Conservation (phyloP, 2,888 invertebrate species). For the Empis livida region DNA sequence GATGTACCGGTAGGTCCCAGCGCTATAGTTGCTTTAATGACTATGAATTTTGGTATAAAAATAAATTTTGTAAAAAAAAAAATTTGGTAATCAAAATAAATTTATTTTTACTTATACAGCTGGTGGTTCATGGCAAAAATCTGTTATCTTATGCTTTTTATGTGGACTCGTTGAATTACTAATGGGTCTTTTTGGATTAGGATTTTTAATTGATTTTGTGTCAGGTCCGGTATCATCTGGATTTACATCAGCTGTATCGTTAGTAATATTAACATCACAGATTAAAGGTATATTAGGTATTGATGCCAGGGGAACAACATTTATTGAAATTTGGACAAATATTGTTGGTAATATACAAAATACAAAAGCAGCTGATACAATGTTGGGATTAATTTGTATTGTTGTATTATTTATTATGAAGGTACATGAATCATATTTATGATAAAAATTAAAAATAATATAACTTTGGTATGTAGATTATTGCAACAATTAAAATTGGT, state of each 20-base stretch:
- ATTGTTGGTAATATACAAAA: conserved; percentile 52
- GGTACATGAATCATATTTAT: conserved; percentile 36
- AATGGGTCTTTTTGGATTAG: conserved; percentile 73
- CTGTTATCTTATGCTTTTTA: conserved; percentile 61
- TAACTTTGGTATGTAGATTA: conserved; percentile 36
- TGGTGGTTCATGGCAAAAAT: conserved; percentile 43
- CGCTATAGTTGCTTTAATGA: conserved; percentile 78
- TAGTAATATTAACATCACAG: conserved; percentile 82
- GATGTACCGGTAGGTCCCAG: conserved; percentile 89
- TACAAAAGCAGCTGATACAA: conserved; percentile 57
- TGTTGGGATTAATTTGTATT: conserved; percentile 64
- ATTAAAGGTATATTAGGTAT: conserved; percentile 71
- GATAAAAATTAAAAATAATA: background rate
- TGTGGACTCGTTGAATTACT: conserved; percentile 60
- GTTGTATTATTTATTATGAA: conserved; percentile 60
- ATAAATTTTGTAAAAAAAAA: too few species aligned
- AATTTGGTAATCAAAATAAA: too few species aligned
- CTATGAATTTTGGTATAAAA: too few species aligned
- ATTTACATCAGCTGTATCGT: conserved; percentile 80
- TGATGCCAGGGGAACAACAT: conserved; percentile 56
- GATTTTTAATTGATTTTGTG: conserved; percentile 80
- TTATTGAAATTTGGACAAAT: conserved; percentile 63
- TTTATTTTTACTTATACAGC: too few species aligned
- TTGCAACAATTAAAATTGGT: conserved; percentile 52
- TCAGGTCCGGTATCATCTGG: conserved; percentile 82